A percentile compares a stretch with the other conserved stretches of the same genome.
phyloP scores from a whole-genome alignment of 2,888 invertebrate genomes.

The Malacosoma neustria region DNA sequence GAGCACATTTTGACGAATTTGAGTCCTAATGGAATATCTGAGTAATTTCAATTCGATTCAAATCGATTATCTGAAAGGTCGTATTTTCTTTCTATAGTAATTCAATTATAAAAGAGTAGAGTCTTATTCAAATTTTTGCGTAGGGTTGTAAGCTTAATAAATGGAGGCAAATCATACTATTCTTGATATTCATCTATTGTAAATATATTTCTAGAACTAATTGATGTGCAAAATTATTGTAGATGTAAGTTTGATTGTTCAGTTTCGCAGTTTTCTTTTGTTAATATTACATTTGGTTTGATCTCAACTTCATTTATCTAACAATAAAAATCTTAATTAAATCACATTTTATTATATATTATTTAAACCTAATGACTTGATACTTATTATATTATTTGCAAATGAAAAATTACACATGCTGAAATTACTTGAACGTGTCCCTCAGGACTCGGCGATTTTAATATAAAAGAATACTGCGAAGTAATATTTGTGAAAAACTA shows the following conservation, averaged over 20 bases:
- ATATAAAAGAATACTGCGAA: slow-evolving; percentile 25
- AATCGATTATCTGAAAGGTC: background rate
- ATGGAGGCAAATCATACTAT: slow-evolving; percentile 40
- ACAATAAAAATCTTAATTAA: no score
- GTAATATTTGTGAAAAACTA: slow-evolving; percentile 10
- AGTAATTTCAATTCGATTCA: no score
- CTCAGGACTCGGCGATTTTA: no score
- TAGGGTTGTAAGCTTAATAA: slow-evolving; percentile 39
- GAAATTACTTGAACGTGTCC: no score
- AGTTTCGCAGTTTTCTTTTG: slow-evolving; percentile 17
- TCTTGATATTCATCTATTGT: slow-evolving; percentile 69
- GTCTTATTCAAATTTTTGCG: slow-evolving; percentile 18
- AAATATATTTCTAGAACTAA: slow-evolving; percentile 47
- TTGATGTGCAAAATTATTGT: slow-evolving; percentile 24
- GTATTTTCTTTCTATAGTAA: background rate
- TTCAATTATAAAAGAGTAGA: slow-evolving; percentile 4
- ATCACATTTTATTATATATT: no score
- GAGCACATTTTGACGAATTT: no score
- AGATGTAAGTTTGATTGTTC: slow-evolving; percentile 9
- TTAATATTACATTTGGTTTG: no score
- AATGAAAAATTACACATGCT: no score
- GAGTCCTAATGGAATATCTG: no score
- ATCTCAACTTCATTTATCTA: no score
- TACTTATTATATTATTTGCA: no score
- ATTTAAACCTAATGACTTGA: no score